Evolutionary conservation across 2,888 invertebrate genomes (phyloP).

Genomic region (Aricia artaxerxes): DNA sequence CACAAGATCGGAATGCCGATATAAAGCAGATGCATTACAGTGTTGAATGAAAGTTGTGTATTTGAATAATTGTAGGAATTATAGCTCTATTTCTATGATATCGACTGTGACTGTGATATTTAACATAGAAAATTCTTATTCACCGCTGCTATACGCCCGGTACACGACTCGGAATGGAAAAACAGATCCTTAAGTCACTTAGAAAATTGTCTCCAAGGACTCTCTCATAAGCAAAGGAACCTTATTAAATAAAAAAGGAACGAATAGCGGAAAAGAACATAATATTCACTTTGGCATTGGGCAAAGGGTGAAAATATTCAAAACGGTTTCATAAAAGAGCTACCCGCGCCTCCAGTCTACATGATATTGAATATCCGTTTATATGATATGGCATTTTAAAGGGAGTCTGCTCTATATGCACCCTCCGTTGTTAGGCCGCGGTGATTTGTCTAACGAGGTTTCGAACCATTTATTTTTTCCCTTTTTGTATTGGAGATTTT

Average conservation of each 20-base stretch:
- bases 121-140: too few species aligned
- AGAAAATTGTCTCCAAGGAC: background rate
- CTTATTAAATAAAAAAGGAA: background rate
- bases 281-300: background rate
- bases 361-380: slow-evolving; percentile 7
- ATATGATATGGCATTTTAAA: slow-evolving; percentile 8
- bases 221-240: background rate
- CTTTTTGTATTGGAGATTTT: background rate
- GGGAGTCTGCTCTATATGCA: slow-evolving; percentile 4
- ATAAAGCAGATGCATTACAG: too few species aligned
- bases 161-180: background rate
- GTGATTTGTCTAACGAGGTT: slow-evolving; percentile 15
- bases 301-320: slow-evolving; percentile 14
- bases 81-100: too few species aligned
- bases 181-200: background rate
- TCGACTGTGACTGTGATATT: too few species aligned
- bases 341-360: background rate
- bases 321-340: slow-evolving; percentile 2
- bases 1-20: too few species aligned
- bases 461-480: background rate
- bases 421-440: background rate
- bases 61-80: too few species aligned
- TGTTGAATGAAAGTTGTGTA: too few species aligned
- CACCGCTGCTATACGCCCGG: too few species aligned
- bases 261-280: background rate